Evolutionary conservation across 2,113 vertebrate genomes (phyloP), one percentile per base, ranked within the genome.

Genomic region (Seriola dumerili): DNA sequence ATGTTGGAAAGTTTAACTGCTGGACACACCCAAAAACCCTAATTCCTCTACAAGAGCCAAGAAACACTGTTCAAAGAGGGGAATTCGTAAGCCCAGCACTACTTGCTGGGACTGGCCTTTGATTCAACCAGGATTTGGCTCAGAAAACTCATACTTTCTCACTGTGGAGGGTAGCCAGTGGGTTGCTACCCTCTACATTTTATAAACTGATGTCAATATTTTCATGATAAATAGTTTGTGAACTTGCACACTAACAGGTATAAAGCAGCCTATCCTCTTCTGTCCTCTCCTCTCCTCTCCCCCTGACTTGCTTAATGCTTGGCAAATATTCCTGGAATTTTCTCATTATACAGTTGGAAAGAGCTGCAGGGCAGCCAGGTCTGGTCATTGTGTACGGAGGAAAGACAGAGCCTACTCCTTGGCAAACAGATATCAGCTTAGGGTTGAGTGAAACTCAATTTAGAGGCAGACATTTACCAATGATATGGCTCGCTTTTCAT

Each of bases 261-360:
- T 23, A 64, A 61, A 75, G 65, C 52, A 59, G 13, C 40, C 25
- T 8, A 52, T 74, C 32, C 62, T 72, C 29, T 44, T 34, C n/a
- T 58, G 23, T 70, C 21, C 25, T 61, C 40, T 64, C 58, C 23
- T 50, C 1, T 70, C 44, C 61, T 69, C 25, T 70, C 66, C 58
- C 82, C 71, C 73, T 83, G 67, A 67, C 83, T 77, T 29, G 36
- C 74, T 40, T 48, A 67, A 67, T 80, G 87, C 84, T 62, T 82
- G 52, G 78, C 58, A 91, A 91, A 85, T 93, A 92, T 95, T 87
- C 72, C 70, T 90, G 91, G 90, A 93, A 93, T 94, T 78, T 94
- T 88, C 84, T 89, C 85, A 86, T 88, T 87, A 82, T 79, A 63
- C 80, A 85, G 80, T 65, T 71, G 73, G 80, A 86, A 65, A 68